Conservation (phyloP, 1,140 invertebrate genomes). For the Papilio glaucus region DNA sequence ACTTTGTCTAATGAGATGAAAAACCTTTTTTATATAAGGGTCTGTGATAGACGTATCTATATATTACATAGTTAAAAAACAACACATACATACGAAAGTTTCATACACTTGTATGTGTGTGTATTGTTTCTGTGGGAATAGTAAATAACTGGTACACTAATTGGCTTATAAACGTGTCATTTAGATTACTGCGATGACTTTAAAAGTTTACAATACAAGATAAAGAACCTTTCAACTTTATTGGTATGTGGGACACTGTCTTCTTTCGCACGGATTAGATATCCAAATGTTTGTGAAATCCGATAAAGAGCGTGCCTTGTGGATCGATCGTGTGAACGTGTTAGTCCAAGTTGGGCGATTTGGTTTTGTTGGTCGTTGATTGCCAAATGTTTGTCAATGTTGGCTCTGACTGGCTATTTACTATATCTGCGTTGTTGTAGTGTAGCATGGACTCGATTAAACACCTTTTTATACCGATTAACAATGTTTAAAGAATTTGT, state of each 20-base stretch:
- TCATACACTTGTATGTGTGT: not conserved
- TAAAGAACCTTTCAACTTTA: constrained; percentile 3
- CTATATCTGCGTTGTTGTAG: too few relatives aligned
- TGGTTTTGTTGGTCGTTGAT: too few relatives aligned
- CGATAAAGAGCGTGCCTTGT: not conserved
- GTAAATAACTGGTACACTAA: not conserved
- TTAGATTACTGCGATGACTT: not conserved
- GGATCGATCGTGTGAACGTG: constrained; percentile 15
- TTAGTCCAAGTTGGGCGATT: not conserved
- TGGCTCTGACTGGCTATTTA: too few relatives aligned
- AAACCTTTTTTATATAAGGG: too few relatives aligned
- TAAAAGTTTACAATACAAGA: constrained; percentile 12
- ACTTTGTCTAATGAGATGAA: too few relatives aligned
- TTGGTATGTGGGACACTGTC: constrained; percentile 3
- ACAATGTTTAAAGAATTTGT: too few relatives aligned
- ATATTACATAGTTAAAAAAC: too few relatives aligned
- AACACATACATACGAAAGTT: too few relatives aligned
- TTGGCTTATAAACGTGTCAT: not conserved
- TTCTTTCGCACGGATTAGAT: not conserved
- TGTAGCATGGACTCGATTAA: too few relatives aligned
- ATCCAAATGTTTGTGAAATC: constrained; percentile 19
- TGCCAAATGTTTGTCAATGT: too few relatives aligned
- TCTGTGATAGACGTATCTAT: too few relatives aligned
- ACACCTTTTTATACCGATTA: too few relatives aligned
- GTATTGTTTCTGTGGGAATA: not conserved